These are phyloP conservation scores for Leptinotarsa texana DNA, from an alignment of 1,140 invertebrate species.

Conservation along the genomic window DNA sequence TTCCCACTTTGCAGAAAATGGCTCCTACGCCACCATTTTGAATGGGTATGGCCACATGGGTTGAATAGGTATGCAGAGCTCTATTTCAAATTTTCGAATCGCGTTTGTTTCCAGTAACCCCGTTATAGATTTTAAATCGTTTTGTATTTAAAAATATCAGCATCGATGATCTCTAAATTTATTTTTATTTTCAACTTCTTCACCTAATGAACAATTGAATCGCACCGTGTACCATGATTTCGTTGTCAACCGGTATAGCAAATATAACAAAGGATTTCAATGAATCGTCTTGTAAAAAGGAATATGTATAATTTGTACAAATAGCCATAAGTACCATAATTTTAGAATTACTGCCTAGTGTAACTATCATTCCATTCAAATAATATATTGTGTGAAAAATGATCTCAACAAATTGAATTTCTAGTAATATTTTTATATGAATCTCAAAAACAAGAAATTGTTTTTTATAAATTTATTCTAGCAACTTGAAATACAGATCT, in stretches of 20 bases:
- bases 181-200: too few species aligned
- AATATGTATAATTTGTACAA: conserved; percentile 12
- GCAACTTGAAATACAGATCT: not conserved
- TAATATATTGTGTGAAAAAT: conserved; percentile 12
- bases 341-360: not conserved
- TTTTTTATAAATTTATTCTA: not conserved
- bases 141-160: too few species aligned
- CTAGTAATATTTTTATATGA: conserved; percentile 16
- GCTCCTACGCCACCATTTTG: too few species aligned
- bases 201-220: too few species aligned
- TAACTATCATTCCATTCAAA: conserved; percentile 11
- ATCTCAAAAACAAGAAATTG: conserved; percentile 5
- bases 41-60: too few species aligned
- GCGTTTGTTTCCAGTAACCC: too few species aligned
- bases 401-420: conserved; percentile 21
- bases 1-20: too few species aligned
- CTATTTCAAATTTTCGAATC: too few species aligned
- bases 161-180: too few species aligned
- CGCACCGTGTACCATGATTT: not conserved
- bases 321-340: conserved; percentile 3
- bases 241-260: not conserved
- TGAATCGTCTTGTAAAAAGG: not conserved
- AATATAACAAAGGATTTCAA: too few species aligned
- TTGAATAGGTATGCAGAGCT: too few species aligned
- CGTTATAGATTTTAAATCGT: too few species aligned